Evolutionary conservation across 2,888 invertebrate genomes (phyloP), one percentile per base, ranked within the genome.

Genomic region (Lomographa bimaculata): DNA sequence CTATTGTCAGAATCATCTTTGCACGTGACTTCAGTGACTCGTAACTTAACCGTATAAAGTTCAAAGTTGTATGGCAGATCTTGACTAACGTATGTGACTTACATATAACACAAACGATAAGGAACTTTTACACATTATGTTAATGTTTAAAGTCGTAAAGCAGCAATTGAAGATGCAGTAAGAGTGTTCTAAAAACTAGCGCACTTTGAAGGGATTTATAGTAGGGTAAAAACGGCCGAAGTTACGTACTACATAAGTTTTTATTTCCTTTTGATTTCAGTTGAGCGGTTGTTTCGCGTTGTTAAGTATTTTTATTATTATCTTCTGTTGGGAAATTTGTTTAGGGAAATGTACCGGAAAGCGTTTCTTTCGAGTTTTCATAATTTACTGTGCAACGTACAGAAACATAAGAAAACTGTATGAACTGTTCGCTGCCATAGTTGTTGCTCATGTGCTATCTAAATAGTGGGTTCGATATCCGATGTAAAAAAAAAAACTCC

Each of bases 201-300:
- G 45, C 46, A 55, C 38, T 54, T 41, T 11, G 28, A 43, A 42
- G 54, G 62, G 58, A 60, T 64, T 63, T 65, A 64, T 62, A 14
- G 54, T 40, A 38, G 47, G 49, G 46, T 12, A 41, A 35, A 48
- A 55, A 59, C 46, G 49, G 43, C 44, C 50, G 40, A 52, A 57
- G 61, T 58, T 56, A 48, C 55, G 52, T 50, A 57, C 62, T 63
- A 61, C n/a, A n/a, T 43, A 35, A 28, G 18, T 35, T 46, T 50
- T 57, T 52, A 54, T 54, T 51, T 48, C 47, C 43, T 47, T 49
- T 50, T 50, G 49, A 53, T 53, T 51, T 44, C 38, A 43, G 39
- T 51, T 45, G 44, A 23, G 19, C 26, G 46, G 40, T 35, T 46
- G 44, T 50, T 46, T 46, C 30, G 23, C 21, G 44, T 34, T 41